Conservation (phyloP, 2,888 invertebrate species). For the Limulus polyphemus region DNA sequence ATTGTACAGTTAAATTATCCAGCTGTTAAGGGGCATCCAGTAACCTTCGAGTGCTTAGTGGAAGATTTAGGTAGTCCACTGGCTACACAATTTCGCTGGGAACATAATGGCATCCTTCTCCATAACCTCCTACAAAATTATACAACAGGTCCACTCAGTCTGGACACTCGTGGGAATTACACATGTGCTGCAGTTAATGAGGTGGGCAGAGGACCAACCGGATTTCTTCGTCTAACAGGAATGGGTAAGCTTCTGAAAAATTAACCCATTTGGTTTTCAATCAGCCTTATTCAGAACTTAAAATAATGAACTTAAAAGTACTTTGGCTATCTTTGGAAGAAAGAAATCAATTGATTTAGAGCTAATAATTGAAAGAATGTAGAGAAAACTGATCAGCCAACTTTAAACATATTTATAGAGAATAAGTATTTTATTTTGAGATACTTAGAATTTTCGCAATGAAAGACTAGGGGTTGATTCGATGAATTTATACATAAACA, state of each 20-base stretch:
- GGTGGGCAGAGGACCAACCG: conserved; percentile 62
- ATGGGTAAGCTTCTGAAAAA: conserved; percentile 17
- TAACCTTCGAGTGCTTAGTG: conserved; percentile 68
- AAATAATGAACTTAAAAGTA: too few relatives aligned
- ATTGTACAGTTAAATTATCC: conserved; percentile 55
- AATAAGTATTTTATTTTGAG: too few relatives aligned
- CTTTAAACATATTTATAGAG: too few relatives aligned
- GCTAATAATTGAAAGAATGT: too few relatives aligned
- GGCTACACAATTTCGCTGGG: conserved; percentile 30
- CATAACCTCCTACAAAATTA: conserved; percentile 12
- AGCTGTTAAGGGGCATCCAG: conserved; percentile 60
- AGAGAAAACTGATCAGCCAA: too few relatives aligned
- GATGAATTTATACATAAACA: too few relatives aligned
- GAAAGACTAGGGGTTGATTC: too few relatives aligned
- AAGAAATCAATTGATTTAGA: too few relatives aligned
- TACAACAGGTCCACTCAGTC: conserved; percentile 66
- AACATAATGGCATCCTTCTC: conserved; percentile 16
- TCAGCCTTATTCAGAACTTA: too few relatives aligned
- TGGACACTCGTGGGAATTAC: conserved; percentile 77
- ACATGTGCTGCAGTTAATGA: conserved; percentile 74
- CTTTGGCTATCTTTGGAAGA: too few relatives aligned
- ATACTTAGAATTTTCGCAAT: too few relatives aligned
- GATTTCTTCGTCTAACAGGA: conserved; percentile 40
- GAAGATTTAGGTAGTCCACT: conserved; percentile 66
- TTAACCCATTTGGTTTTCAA: background rate